Base-by-base conservation (phyloP, 2,888 invertebrate species). In the Hypselothyrea guttata region DNA sequence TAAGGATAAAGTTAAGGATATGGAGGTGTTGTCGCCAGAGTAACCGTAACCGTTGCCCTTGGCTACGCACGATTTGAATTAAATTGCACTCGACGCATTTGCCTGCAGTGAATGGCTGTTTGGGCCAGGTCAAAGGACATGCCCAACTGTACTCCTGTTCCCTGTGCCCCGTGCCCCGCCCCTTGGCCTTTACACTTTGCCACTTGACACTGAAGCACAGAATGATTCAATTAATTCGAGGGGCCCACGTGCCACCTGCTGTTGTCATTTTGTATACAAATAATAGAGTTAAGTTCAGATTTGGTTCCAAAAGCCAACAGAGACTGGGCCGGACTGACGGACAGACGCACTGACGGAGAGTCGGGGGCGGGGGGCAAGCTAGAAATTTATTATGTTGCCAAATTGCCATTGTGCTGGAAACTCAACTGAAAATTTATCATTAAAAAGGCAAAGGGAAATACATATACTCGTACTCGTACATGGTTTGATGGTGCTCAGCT, bases 51-150 rank as follows among this genome's bases (percentile, higher is more conserved):
- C 42, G 75, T 67, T 77, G 78, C 82, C 75, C 84, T 68, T 84
- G 77, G 77, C 77, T 62, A 77, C 77, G 77, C 77, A 81, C 84
- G 71, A 78, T 78, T 84, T 78, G 78, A 84, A 78, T 82, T 84
- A 81, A 78, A 84, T 78, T 78, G 77, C 77, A 84, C 78, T 87
- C 64, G 82, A 72, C 69, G 82, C 72, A 74, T 60, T 81, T 45
- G 60, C 65, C 60, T 75, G 74, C 57, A 61, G 51, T 40, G 33
- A 9, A 16, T 16, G 30, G 18, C 13, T n/a, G n/a, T n/a, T 31
- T 33, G 15, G 12, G 4, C 12, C 34, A 8, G 49, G 51, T 7
- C 30, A 49, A 59, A 49, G 34, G 49, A 49, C 38, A 49, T 55
- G 11, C 44, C 12, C 30, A 41, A 30, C 44, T 5, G n/a, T n/a